Evolutionary conservation across 2,797 vertebrate species (phyloP), one percentile per base, ranked within the genome.

Genomic region (Cossypha caffra): DNA sequence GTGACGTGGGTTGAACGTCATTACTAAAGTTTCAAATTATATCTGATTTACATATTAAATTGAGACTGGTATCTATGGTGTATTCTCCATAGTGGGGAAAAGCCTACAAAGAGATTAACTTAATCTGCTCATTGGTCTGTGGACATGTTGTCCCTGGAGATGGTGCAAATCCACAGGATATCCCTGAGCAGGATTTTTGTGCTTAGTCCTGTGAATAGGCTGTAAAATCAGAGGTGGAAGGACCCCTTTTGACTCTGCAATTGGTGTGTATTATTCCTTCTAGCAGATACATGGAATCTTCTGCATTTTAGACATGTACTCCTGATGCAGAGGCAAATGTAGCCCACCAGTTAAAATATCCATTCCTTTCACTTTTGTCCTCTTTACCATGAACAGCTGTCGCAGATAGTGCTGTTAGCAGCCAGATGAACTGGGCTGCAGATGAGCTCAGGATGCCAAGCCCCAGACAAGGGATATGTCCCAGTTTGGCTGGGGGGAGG

Each of bases 51-150:
- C 29, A 51, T 79, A 42, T 13, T 69, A 57, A 61, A 68, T 54
- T 68, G 13, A 73, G 18, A 68, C 25, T 61, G 28, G 37, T 67
- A 37, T 33, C 52, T 71, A 4, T 43, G 23, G 29, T 64, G 10
- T 75, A 64, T 82, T 59, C 33, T 57, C 17, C 37, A 72, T 17
- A 51, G 31, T n/a, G 33, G 43, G 43, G 23, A 71, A 55, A 71
- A 28, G 2, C 10, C 29, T 90, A 67, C 3, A 8, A 35, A 48
- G 47, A n/a, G 35, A 59, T 77, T 50, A 87, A 55, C 43, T 42
- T 84, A 35, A 72, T 57, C 17, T 89, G 33, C 43, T 73, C 5
- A 4, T 51, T 93, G 71, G 25, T 58, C 57, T 96, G 47, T 85
- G 74, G 72, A 42, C 10, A 2, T 6, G 9, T 26, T 25, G 58